Percentiles rank a stretch among this genome's conserved stretches.
Evolutionary conservation across 2,888 invertebrate genomes (phyloP).

Genomic region (Dolichopus griseipennis): DNA sequence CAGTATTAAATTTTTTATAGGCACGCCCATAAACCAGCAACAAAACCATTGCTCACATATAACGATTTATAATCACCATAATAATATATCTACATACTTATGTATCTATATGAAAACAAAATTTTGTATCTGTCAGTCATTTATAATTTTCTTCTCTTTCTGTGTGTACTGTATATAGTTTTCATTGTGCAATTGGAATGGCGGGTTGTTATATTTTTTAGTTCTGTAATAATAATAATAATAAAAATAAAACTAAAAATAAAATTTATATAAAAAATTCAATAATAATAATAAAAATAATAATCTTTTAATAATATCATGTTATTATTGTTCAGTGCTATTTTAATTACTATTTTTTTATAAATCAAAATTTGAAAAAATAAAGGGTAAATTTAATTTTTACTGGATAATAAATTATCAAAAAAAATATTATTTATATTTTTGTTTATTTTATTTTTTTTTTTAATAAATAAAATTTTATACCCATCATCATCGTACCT

Average conservation of each 20-base stretch:
- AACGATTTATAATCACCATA: too few relatives aligned
- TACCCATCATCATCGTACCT: too few relatives aligned
- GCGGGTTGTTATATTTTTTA: constrained; percentile 1
- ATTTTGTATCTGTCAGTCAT: constrained; percentile 1
- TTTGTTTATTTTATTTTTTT: too few relatives aligned
- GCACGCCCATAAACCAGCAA: neutral
- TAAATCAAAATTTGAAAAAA: neutral
- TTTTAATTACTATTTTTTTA: neutral
- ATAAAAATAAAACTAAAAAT: neutral
- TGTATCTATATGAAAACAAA: neutral
- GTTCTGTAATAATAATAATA: neutral
- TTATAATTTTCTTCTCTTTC: neutral
- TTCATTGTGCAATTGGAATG: neutral
- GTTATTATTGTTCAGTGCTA: neutral
- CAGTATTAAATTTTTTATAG: too few relatives aligned
- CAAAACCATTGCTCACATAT: too few relatives aligned
- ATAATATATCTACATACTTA: too few relatives aligned
- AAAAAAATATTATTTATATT: too few relatives aligned
- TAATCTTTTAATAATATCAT: neutral
- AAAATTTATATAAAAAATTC: too few relatives aligned
- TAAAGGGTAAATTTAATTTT: too few relatives aligned
- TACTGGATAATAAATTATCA: too few relatives aligned
- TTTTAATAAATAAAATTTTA: too few relatives aligned
- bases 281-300: too few relatives aligned
- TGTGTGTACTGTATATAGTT: neutral